Evolutionary conservation across 2,113 vertebrate species (phyloP).

Genomic region (Microcebus tavaratra): DNA sequence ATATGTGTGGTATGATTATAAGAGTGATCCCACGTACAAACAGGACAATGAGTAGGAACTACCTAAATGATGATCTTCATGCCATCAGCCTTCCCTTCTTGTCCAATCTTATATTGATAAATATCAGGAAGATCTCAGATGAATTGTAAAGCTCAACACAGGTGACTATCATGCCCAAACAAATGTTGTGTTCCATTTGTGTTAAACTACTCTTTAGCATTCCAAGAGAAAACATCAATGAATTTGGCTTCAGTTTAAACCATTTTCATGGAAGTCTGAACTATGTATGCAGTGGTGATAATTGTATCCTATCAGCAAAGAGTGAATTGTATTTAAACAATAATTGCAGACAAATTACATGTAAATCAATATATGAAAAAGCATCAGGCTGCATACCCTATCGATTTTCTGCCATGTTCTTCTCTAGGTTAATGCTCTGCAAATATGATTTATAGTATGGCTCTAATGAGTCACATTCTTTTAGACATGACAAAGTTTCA

Average conservation of each 20-base stretch:
- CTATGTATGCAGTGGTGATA: slow-evolving; percentile 76
- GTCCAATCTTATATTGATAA: background rate
- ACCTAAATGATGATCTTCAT: background rate
- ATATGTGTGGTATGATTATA: background rate
- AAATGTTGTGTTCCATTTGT: background rate
- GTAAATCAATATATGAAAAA: slow-evolving; percentile 83
- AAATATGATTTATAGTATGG: slow-evolving; percentile 74
- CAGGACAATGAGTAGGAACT: background rate
- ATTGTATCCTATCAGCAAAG: slow-evolving; percentile 83
- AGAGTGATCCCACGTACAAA: background rate
- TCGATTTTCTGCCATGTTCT: slow-evolving; percentile 83
- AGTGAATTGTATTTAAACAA: slow-evolving; percentile 85
- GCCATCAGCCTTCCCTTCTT: background rate
- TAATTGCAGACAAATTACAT: slow-evolving; percentile 83
- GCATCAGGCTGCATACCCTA: slow-evolving; percentile 73
- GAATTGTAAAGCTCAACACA: background rate
- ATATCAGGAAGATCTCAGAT: background rate
- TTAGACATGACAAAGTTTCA: slow-evolving; percentile 40
- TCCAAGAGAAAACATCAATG: slow-evolving; percentile 53
- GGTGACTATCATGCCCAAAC: background rate
- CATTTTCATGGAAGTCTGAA: slow-evolving; percentile 77
- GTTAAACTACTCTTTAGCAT: background rate
- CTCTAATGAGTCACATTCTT: slow-evolving; percentile 74
- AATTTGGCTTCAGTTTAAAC: slow-evolving; percentile 57
- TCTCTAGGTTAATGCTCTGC: slow-evolving; percentile 74